phyloP scores from a whole-genome alignment of 2,888 invertebrate species.

The Drosophila anceps region DNA sequence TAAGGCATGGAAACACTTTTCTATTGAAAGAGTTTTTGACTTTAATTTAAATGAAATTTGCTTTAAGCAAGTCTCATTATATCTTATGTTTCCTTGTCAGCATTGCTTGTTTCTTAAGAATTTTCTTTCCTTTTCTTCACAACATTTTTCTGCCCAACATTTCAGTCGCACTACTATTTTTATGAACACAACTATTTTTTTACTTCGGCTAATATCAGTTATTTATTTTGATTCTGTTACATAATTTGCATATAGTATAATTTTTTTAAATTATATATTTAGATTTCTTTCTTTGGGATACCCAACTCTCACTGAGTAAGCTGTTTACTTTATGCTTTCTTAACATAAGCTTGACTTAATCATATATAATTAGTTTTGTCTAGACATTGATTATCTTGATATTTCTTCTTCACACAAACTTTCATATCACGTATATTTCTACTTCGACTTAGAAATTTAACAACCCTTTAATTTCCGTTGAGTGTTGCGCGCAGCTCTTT shows the following conservation, averaged over 20 bases:
- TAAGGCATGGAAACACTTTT: too few relatives aligned
- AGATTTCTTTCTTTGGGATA: not conserved
- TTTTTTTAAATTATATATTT: not conserved
- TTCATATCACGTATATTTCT: not conserved
- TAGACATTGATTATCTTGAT: not conserved
- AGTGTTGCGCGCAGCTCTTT: conserved; percentile 13
- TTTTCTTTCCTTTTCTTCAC: too few relatives aligned
- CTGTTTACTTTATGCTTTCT: not conserved
- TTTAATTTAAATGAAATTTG: not conserved
- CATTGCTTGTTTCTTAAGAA: too few relatives aligned
- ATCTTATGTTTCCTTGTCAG: not conserved
- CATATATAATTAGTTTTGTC: not conserved
- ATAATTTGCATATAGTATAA: not conserved
- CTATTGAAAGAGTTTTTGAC: too few relatives aligned
- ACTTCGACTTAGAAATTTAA: not conserved
- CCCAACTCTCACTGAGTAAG: not conserved
- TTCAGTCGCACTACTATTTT: too few relatives aligned
- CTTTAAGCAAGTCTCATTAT: not conserved
- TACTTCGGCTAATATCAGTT: not conserved
- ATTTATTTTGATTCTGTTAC: not conserved
- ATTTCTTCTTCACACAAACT: not conserved
- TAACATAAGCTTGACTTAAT: not conserved
- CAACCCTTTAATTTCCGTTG: not conserved
- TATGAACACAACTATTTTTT: too few relatives aligned
- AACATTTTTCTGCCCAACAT: too few relatives aligned